Base-by-base conservation (phyloP, 2,888 invertebrate genomes). In the Leptogaster cylindrica region DNA sequence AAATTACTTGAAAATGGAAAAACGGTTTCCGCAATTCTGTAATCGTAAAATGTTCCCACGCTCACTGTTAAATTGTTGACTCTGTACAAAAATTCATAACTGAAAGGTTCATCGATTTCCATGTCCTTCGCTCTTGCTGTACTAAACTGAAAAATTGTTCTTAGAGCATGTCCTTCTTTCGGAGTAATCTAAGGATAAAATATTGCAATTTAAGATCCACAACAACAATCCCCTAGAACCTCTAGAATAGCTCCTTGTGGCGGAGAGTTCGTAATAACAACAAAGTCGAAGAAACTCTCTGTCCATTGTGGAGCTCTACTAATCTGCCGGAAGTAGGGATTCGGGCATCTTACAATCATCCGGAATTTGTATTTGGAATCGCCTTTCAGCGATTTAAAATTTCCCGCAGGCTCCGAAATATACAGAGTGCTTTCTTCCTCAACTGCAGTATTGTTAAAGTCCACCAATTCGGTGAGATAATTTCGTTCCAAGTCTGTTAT, bases 61-160 rank as follows among this genome's bases (percentile, higher is more conserved):
- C 39, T 39, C 14, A 58, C n/a, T 7, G 58, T 58, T 7, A 25
- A 39, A 25, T 58, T 58, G 12, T 58, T 8, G 1, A 58, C n/a
- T 58, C 25, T 25, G 14, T 58, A 58, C 14, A 58, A 39, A 58
- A 58, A 58, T 25, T 58, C 58, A 25, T 58, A 58, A 39, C 25
- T 12, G 12, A 39, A 14, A 39, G 58, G 58, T 8, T 6, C 20
- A 10, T 58, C 36, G 6, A 2, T 27, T 39, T 23, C 36, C 7
- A 14, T 8, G 41, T 58, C 58, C 14, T 58, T 58, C 4, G 58
- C 58, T n/a, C 41, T 25, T 14, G 25, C 39, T 6, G 58, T 58
- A 12, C 25, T 12, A 25, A 39, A 41, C 39, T 41, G 58, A 25
- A 58, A 58, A 6, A 39, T 16, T 4, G 58, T 58, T 58, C 41